Percentiles rank a stretch among this genome's conserved stretches.
Evolutionary conservation across 2,888 invertebrate genomes (phyloP).

Genomic region (Emesis castigata): DNA sequence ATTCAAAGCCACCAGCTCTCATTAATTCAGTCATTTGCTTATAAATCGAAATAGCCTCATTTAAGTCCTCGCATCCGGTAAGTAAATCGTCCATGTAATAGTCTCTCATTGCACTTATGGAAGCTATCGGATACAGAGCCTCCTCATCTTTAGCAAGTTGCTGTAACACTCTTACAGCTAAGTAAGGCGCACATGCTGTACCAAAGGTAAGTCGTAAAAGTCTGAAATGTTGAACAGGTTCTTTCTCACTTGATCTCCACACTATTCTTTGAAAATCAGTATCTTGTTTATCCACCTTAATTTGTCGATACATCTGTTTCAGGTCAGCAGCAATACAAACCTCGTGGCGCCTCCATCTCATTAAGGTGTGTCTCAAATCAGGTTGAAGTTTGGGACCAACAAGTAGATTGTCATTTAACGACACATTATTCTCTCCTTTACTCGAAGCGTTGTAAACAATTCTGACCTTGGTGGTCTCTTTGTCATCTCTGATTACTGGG

Average conservation of each 20-base stretch:
- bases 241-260: background rate
- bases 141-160: slow-evolving; percentile 43
- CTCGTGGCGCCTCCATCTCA: slow-evolving; percentile 51
- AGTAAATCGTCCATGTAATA: slow-evolving; percentile 64
- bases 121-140: slow-evolving; percentile 25
- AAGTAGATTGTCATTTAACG: slow-evolving; percentile 38
- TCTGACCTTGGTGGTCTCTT: slow-evolving; percentile 42
- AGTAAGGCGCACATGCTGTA: slow-evolving; percentile 53
- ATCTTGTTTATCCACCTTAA: background rate
- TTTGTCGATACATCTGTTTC: background rate
- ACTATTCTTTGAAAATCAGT: slow-evolving; percentile 1
- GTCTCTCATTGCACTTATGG: slow-evolving; percentile 3
- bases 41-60: slow-evolving; percentile 46
- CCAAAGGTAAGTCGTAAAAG: slow-evolving; percentile 86
- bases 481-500: slow-evolving; percentile 41
- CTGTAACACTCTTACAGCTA: slow-evolving; percentile 51
- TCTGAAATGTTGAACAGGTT: background rate
- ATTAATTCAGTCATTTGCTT: slow-evolving; percentile 61
- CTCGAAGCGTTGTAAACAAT: slow-evolving; percentile 51
- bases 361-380: slow-evolving; percentile 42
- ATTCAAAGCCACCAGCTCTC: slow-evolving; percentile 63
- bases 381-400: slow-evolving; percentile 34
- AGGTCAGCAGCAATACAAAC: slow-evolving; percentile 38
- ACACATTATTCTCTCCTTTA: slow-evolving; percentile 31
- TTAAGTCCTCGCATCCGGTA: slow-evolving; percentile 46